Conservation (phyloP, 2,113 vertebrate species). For the Paraplagusia blochii region DNA sequence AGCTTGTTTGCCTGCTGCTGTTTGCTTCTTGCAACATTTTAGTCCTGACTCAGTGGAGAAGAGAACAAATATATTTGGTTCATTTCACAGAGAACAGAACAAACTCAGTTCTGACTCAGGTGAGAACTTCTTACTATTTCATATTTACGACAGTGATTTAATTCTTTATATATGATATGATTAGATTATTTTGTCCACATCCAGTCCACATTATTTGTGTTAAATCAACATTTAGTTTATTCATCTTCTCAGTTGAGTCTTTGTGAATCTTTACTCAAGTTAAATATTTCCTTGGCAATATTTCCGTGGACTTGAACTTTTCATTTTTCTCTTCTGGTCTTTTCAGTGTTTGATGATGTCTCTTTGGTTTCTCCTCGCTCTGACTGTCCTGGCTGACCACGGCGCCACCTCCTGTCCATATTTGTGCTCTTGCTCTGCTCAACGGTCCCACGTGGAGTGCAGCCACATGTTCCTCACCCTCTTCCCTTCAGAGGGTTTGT, state of each 20-base stretch:
- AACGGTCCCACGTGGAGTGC: slow-evolving; percentile 64
- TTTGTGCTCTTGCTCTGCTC: slow-evolving; percentile 63
- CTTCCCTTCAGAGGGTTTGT: slow-evolving; percentile 64
- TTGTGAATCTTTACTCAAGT: too few relatives aligned
- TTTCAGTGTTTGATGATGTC: slow-evolving; percentile 49
- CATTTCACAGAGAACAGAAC: neutral
- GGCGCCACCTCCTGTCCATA: slow-evolving; percentile 50
- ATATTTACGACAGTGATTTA: too few relatives aligned
- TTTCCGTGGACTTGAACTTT: too few relatives aligned
- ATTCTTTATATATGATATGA: too few relatives aligned
- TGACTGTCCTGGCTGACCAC: slow-evolving; percentile 40
- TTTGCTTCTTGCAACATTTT: slow-evolving; percentile 61
- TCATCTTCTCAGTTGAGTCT: too few relatives aligned
- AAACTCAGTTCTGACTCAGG: slow-evolving; percentile 25
- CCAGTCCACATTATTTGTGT: too few relatives aligned
- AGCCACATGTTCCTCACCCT: slow-evolving; percentile 43
- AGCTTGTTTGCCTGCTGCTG: slow-evolving; percentile 51
- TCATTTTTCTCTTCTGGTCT: neutral
- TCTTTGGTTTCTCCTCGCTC: slow-evolving; percentile 35
- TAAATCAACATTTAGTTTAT: too few relatives aligned
- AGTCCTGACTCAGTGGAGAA: slow-evolving; percentile 25
- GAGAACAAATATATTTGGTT: slow-evolving; percentile 16
- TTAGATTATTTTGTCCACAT: too few relatives aligned
- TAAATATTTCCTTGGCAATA: too few relatives aligned
- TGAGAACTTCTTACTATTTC: too few relatives aligned